Evolutionary conservation across 2,113 vertebrate genomes (phyloP).

Genomic region (Myxocyprinus asiaticus): DNA sequence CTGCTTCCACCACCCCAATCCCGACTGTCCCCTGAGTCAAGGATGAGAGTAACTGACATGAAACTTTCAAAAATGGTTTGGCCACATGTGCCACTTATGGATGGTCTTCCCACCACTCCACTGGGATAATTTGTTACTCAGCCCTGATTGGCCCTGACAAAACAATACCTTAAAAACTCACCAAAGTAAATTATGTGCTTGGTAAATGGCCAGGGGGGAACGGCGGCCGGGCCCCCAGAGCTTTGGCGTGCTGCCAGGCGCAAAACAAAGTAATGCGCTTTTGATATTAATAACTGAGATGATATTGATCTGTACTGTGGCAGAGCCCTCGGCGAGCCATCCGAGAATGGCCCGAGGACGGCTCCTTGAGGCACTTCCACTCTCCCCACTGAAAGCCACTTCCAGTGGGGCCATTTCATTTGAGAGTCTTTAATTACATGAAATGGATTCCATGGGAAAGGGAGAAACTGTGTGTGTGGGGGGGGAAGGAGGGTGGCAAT

Average conservation of each 20-base stretch:
- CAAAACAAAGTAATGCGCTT: conserved; percentile 99
- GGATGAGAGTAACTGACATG: conserved; percentile 92
- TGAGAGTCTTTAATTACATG: conserved; percentile 94
- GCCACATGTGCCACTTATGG: conserved; percentile 82
- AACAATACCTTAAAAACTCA: conserved; percentile 99
- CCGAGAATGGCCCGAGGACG: conserved; percentile 75
- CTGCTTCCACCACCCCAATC: conserved; percentile 55
- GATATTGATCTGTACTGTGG: conserved; percentile 90
- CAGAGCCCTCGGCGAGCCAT: conserved; percentile 77
- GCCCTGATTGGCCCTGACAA: conserved; percentile 98
- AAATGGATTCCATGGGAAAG: conserved; percentile 85
- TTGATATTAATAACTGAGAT: conserved; percentile 99
- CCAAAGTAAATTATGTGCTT: conserved; percentile 97
- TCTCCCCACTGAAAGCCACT: conserved; percentile 87
- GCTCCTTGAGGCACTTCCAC: conserved; percentile 86
- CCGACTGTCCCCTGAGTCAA: conserved; percentile 86
- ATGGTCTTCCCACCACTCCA: conserved; percentile 80
- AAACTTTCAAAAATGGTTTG: conserved; percentile 98
- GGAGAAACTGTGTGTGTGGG: conserved; percentile 56
- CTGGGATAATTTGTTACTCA: conserved; percentile 96
- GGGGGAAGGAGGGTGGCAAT: too few relatives aligned
- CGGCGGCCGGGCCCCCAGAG: conserved; percentile 62
- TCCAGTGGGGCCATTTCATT: conserved; percentile 93
- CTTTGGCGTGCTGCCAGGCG: conserved; percentile 86
- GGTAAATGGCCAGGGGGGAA: conserved; percentile 86